Evolutionary conservation across 2,888 invertebrate genomes (phyloP), one percentile per base, ranked within the genome.

Genomic region (Synergus umbraculus): DNA sequence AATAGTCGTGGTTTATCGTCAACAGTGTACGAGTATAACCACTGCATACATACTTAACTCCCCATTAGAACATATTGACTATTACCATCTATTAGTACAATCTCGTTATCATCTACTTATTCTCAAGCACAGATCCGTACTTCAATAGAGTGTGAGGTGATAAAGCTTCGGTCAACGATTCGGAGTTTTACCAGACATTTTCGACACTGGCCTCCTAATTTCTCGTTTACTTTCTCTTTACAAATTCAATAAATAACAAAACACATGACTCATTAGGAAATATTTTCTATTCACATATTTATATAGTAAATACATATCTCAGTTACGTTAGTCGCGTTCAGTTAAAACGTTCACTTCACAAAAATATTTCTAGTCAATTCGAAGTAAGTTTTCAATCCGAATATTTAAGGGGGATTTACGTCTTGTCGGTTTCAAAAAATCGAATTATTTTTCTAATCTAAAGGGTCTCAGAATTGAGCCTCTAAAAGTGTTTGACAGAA

Each of bases 31-130:
- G 81, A 83, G 60, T 78, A 82, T 80, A 78, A 80, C 80, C 79
- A 81, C 82, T 84, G 81, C 81, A 82, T 79, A 82, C 83, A 81
- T 83, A 84, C 82, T 82, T 84, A 84, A 81, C 81, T 80, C 80
- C 82, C 82, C 81, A 84, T 84, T 84, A 84, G 82, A 83, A 83
- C 82, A 79, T 83, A 83, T 83, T 84, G 83, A 82, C 81, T 81
- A 82, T 84, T 81, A 82, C 79, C 81, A 78, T 83, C 83, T 83
- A 83, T 83, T 83, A 82, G 83, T 80, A 81, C 78, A 81, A 82
- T 81, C 80, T 76, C 82, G 79, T 83, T 84, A 84, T 84, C 81
- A 84, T 84, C 82, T 84, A 81, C 80, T 84, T 80, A 67, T 81
- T 82, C 80, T 79, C 80, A 77, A 81, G 78, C 77, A 80, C 76